Evolutionary conservation across 2,113 vertebrate species (phyloP).

Genomic region (Athene cunicularia): DNA sequence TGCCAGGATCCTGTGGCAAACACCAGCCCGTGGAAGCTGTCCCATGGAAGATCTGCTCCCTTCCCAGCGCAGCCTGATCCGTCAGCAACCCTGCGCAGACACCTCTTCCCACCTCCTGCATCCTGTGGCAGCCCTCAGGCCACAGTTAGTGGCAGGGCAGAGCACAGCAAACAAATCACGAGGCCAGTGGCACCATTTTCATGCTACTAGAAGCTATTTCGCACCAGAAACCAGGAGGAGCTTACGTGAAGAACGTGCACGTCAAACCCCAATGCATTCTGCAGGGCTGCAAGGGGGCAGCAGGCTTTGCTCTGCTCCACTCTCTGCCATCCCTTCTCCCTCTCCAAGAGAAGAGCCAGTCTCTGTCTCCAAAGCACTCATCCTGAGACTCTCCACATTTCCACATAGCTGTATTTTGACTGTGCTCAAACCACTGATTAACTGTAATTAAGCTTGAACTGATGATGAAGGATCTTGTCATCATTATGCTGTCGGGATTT

Average conservation of each 20-base stretch:
- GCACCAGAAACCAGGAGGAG: neutral
- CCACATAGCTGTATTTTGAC: constrained; percentile 45
- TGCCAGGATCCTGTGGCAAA: neutral
- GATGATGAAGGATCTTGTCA: constrained; percentile 61
- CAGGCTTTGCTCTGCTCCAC: neutral
- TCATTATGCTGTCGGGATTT: constrained; percentile 42
- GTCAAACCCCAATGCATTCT: rapidly evolving
- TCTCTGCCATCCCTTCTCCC: neutral
- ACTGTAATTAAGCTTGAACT: constrained; percentile 56
- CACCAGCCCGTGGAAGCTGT: neutral
- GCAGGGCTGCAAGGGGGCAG: neutral
- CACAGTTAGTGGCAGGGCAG: neutral
- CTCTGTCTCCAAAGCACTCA: constrained; percentile 20
- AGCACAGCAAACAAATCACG: neutral
- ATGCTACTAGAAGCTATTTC: neutral
- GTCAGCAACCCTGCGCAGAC: neutral
- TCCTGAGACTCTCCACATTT: constrained; percentile 25
- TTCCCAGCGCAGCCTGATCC: neutral
- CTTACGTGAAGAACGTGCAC: rapidly evolving
- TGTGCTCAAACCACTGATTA: constrained; percentile 60
- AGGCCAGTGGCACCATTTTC: neutral
- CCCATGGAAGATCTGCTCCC: neutral
- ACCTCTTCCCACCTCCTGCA: rapidly evolving
- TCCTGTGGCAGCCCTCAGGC: neutral
- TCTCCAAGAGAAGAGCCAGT: constrained; percentile 18